A percentile compares a stretch with the other conserved stretches of the same genome.
These are phyloP conservation scores for Lacanobia wlatinum DNA, from an alignment of 2,888 invertebrate species.

Conservation along the genomic window DNA sequence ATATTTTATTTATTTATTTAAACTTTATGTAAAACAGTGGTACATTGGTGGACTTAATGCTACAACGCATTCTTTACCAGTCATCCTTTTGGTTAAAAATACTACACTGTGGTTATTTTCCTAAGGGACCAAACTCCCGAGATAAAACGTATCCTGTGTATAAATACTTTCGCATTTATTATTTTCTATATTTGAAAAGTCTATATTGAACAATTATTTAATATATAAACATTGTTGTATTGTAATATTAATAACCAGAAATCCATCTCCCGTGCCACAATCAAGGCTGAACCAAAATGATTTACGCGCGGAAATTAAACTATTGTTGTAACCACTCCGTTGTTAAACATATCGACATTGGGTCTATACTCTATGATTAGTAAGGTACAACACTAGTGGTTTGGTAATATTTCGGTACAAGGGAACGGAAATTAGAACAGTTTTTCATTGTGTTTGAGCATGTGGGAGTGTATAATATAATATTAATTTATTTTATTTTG, in stretches of 20 bases:
- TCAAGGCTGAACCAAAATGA: conserved; percentile 54
- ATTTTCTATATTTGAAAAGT: too few relatives aligned
- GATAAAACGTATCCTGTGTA: too few relatives aligned
- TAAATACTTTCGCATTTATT: too few relatives aligned
- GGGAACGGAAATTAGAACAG: conserved; percentile 45
- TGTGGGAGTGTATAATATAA: neutral
- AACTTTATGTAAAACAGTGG: too few relatives aligned
- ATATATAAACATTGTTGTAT: neutral
- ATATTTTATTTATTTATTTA: too few relatives aligned
- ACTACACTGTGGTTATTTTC: too few relatives aligned
- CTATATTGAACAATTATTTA: too few relatives aligned
- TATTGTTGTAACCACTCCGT: conserved; percentile 62
- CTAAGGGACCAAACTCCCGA: too few relatives aligned
- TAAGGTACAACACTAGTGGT: conserved; percentile 27
- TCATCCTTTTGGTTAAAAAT: too few relatives aligned
- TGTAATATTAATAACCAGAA: conserved; percentile 1
- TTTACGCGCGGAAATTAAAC: conserved; percentile 70
- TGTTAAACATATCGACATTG: conserved; percentile 39
- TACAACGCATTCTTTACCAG: too few relatives aligned
- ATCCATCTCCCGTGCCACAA: conserved; percentile 39
- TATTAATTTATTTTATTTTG: neutral
- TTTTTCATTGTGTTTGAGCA: conserved; percentile 25
- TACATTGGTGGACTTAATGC: too few relatives aligned
- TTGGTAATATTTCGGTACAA: conserved; percentile 13
- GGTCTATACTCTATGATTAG: conserved; percentile 14